Conservation (phyloP, 2,888 invertebrate species). For the Mystacides longicornis region DNA sequence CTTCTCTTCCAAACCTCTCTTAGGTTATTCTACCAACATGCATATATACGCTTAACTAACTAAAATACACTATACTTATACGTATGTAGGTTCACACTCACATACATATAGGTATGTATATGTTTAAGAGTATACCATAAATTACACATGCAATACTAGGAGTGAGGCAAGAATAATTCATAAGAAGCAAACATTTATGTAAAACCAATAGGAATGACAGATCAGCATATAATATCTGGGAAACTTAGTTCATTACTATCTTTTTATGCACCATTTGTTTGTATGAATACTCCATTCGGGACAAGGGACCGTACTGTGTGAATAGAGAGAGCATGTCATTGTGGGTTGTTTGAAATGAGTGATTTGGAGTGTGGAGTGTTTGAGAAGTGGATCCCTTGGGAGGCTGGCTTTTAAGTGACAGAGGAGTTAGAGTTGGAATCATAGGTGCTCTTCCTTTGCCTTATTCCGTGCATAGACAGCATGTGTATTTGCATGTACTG, state of each 20-base stretch:
- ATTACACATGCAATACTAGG: constrained; percentile 11
- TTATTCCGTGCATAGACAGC: constrained; percentile 59
- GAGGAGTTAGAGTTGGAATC: constrained; percentile 20
- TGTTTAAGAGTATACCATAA: neutral
- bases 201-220: too few species aligned
- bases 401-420: too few species aligned
- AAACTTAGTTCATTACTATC: too few species aligned
- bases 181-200: constrained; percentile 5
- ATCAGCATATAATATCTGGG: too few species aligned
- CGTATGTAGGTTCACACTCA: neutral
- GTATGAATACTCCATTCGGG: too few species aligned
- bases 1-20: constrained; percentile 9
- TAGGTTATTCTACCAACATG: neutral
- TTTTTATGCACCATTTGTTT: too few species aligned
- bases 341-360: too few species aligned
- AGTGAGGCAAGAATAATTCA: constrained; percentile 14
- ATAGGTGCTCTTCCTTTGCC: constrained; percentile 49
- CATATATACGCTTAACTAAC: too few species aligned
- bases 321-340: too few species aligned
- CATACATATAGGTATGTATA: neutral
- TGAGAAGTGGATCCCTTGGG: too few species aligned
- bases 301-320: too few species aligned
- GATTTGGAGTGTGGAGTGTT: too few species aligned
- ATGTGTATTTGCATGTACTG: constrained; percentile 65
- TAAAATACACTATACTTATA: neutral